Percentiles rank a stretch among this genome's conserved stretches.
phyloP scores from a whole-genome alignment of 2,888 invertebrate species.

The Patella depressa region DNA sequence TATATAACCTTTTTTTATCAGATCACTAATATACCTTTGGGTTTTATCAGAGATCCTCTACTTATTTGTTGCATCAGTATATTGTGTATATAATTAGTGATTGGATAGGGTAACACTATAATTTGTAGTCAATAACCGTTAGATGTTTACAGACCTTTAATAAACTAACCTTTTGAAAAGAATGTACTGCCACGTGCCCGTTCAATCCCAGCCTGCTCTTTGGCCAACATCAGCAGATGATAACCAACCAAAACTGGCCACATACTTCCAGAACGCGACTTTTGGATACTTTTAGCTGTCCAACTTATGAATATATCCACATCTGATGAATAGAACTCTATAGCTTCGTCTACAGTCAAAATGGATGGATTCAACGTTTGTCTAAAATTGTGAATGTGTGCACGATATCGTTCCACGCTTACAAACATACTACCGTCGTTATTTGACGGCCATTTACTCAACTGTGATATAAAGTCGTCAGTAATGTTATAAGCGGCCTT shows the following conservation, averaged over 20 bases:
- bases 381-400: constrained; percentile 30
- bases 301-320: constrained; percentile 44
- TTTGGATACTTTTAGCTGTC: constrained; percentile 43
- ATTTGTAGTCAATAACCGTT: constrained; percentile 11
- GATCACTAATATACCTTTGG: no score
- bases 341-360: constrained; percentile 30
- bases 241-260: constrained; percentile 54
- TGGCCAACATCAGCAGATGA: constrained; percentile 53
- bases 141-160: constrained; percentile 11
- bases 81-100: no score
- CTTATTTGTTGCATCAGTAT: no score
- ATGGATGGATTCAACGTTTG: constrained; percentile 22
- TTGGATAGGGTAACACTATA: no score
- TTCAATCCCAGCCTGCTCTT: constrained; percentile 57
- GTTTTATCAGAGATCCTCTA: no score
- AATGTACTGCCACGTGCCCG: constrained; percentile 54
- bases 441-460: constrained; percentile 23
- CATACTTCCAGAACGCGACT: constrained; percentile 31
- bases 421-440: constrained; percentile 21
- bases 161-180: constrained; percentile 49
- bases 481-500: not conserved
- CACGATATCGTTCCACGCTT: constrained; percentile 22
- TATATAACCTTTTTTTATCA: no score
- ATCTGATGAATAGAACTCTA: constrained; percentile 46
- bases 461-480: not conserved